Evolutionary conservation across 2,888 invertebrate species (phyloP), one percentile per base, ranked within the genome.

Genomic region (Lochmaea crataegi): DNA sequence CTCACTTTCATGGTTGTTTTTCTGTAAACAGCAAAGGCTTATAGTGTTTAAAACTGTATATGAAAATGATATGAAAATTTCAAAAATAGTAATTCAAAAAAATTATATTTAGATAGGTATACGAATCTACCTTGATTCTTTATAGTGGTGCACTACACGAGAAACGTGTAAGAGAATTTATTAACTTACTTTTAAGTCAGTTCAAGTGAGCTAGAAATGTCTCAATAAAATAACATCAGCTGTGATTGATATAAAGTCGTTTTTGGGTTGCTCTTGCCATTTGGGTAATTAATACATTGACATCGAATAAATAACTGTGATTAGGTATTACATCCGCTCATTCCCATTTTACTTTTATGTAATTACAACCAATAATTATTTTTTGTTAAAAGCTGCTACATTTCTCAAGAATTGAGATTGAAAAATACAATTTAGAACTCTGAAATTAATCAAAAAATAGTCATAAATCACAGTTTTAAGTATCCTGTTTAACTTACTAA

Each of bases 1-100:
- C 42, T 16, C 14, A 66, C 57, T 12, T 61, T 65, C 67, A 71
- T 71, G 26, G 2, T n/a, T 60, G 38, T n/a, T 7, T n/a, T 48
- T 11, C 18, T 53, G 53, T 16, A 18, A 53, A 18, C 10, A 53
- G 18, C 32, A 38, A 38, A 9, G 32, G 7, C 6, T 38, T 38
- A 38, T 38, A 9, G 32, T 38, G 32, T 7, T 38, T 38, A 38
- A 38, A 38, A 38, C 7, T 32, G 32, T 32, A 6, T 32, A 32
- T 5, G 32, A 32, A 32, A 32, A 32, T 32, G n/a, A n/a, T n/a
- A n/a, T n/a, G n/a, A n/a, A n/a, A 32, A 32, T 32, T 32, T 32
- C 4, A 32, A 32, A 32, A 32, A 32, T 32, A 32, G 32, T 5
- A 5, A 32, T 4, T 32, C 4, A 32, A 32, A 32, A 26, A 32